phyloP scores from a whole-genome alignment of 2,113 vertebrate species.

The Varanus salvator region DNA sequence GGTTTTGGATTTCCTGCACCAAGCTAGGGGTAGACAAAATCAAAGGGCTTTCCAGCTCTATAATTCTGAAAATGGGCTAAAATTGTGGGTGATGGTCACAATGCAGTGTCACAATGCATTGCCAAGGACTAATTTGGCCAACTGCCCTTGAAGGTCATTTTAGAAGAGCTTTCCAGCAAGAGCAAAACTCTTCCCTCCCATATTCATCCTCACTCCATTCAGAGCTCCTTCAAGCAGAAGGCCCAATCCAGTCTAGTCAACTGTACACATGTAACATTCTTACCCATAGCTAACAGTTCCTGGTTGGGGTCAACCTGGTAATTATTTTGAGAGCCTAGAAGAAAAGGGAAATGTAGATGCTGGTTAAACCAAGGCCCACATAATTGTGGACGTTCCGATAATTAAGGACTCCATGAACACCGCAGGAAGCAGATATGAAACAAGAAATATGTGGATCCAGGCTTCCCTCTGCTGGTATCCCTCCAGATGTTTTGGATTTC shows the following conservation, averaged over 20 bases:
- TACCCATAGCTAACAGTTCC: constrained; percentile 94
- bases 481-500: too few relatives aligned
- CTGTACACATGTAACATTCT: constrained; percentile 41
- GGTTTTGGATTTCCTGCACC: too few relatives aligned
- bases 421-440: accelerated
- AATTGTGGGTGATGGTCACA: too few relatives aligned
- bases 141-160: background rate
- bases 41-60: background rate
- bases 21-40: background rate
- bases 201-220: background rate
- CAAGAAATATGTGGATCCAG: background rate
- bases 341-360: accelerated
- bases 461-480: too few relatives aligned
- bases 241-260: background rate
- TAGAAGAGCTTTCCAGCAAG: background rate
- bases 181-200: background rate
- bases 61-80: background rate
- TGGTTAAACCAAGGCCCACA: accelerated
- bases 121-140: background rate
- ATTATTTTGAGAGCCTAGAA: constrained; percentile 87
- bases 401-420: background rate
- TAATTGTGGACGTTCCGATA: too few relatives aligned
- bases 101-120: background rate
- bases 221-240: background rate
- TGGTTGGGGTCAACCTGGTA: constrained; percentile 92